Conservation (phyloP, 2,797 vertebrate genomes). For the Cynodonichthys magdalenae region DNA sequence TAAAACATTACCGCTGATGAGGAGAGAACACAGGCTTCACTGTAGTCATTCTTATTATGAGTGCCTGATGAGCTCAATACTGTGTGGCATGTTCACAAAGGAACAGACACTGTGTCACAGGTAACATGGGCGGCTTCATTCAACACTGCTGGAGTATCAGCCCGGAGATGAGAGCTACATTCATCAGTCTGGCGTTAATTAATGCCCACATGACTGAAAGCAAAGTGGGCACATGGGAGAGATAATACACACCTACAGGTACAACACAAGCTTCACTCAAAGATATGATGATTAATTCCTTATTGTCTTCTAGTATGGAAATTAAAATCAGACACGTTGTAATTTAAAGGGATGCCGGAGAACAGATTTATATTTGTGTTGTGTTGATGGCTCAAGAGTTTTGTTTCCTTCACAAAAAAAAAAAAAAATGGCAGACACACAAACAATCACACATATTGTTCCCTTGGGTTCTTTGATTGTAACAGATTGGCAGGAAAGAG, state of each 20-base stretch:
- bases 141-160: conserved; percentile 53
- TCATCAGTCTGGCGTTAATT: conserved; percentile 74
- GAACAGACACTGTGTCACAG: conserved; percentile 46
- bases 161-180: conserved; percentile 60
- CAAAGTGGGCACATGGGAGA: conserved; percentile 53
- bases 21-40: conserved; percentile 27
- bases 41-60: conserved; percentile 40
- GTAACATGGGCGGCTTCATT: conserved; percentile 53
- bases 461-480: conserved; percentile 60
- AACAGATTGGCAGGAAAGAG: conserved; percentile 63
- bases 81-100: conserved; percentile 49
- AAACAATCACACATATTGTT: conserved; percentile 48
- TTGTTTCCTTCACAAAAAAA: neutral
- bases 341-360: conserved; percentile 48
- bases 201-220: conserved; percentile 73
- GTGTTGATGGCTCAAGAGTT: conserved; percentile 33
- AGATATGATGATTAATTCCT: conserved; percentile 73
- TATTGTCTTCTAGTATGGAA: conserved; percentile 60
- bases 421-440: conserved; percentile 20
- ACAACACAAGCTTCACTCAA: conserved; percentile 55
- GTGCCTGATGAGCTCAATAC: conserved; percentile 38
- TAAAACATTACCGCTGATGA: conserved; percentile 51
- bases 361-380: conserved; percentile 30
- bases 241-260: conserved; percentile 74
- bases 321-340: conserved; percentile 62